These are phyloP conservation scores for Idaea straminata DNA, from an alignment of 2,888 invertebrate species.

Conservation along the genomic window DNA sequence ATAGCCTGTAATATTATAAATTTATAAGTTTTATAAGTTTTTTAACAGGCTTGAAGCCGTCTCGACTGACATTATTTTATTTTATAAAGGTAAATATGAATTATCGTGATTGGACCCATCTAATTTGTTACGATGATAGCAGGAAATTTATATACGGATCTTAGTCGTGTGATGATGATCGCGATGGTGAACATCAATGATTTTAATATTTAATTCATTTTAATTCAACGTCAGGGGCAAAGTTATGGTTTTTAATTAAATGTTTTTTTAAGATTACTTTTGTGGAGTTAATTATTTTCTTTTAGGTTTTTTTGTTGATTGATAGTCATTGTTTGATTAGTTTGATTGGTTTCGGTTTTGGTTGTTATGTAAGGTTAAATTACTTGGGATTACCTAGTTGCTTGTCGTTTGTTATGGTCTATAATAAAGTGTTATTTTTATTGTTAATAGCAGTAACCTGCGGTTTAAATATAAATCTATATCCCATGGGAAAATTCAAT, in stretches of 20 bases:
- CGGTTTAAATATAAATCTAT: not conserved
- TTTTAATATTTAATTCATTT: slow-evolving; percentile 13
- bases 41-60: slow-evolving; percentile 9
- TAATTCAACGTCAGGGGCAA: slow-evolving; percentile 18
- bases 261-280: slow-evolving; percentile 15
- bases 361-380: not conserved
- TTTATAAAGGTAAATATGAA: slow-evolving; percentile 35
- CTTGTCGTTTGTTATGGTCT: not conserved
- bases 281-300: slow-evolving; percentile 23
- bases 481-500: not conserved
- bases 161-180: slow-evolving; percentile 1
- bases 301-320: slow-evolving; percentile 7
- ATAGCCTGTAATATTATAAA: slow-evolving; percentile 68
- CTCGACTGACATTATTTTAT: slow-evolving; percentile 26
- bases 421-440: not conserved
- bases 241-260: slow-evolving; percentile 27
- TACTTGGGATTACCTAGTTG: not conserved
- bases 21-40: slow-evolving; percentile 38
- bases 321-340: not conserved
- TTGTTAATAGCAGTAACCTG: not conserved
- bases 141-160: slow-evolving; percentile 32
- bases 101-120: slow-evolving; percentile 43
- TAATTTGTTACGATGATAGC: slow-evolving; percentile 35
- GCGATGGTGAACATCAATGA: slow-evolving; percentile 5
- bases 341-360: not conserved